phyloP scores from a whole-genome alignment of 2,113 vertebrate genomes.

The Actenoides lindsayi region DNA sequence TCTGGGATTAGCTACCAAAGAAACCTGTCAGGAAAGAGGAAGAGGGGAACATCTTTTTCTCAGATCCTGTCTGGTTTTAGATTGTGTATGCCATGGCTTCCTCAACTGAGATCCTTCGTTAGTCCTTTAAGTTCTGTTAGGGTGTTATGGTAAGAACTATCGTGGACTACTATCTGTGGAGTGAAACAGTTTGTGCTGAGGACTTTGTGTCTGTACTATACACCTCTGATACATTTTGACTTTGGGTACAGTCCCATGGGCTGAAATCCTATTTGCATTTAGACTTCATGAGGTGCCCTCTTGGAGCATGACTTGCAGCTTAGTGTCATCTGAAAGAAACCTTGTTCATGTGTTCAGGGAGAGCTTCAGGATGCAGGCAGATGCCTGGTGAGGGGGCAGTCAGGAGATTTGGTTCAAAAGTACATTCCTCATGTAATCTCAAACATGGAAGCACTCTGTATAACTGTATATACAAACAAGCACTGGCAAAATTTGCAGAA shows the following conservation, averaged over 20 bases:
- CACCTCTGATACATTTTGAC: not conserved
- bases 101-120: not conserved
- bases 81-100: not conserved
- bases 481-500: not conserved
- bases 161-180: not conserved
- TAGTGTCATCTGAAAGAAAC: not conserved
- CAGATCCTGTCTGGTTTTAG: not conserved
- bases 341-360: not conserved
- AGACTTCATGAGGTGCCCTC: not conserved
- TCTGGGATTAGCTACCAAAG: not conserved
- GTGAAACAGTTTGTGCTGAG: not conserved
- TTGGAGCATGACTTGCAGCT: not conserved
- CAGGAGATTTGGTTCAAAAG: not conserved
- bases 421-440: not conserved
- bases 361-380: not conserved
- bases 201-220: not conserved
- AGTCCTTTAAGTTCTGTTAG: not conserved
- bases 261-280: constrained; percentile 17
- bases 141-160: not conserved
- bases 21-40: not conserved
- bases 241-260: not conserved
- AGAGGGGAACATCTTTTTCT: not conserved
- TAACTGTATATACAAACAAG: not conserved
- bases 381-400: not conserved
- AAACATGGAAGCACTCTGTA: not conserved